Percentiles rank a stretch among this genome's conserved stretches.
These are phyloP conservation scores for Catostylus mosaicus DNA, from an alignment of 30 jellyfish, hydroid and myxozoan genomes.

Conservation along the genomic window DNA sequence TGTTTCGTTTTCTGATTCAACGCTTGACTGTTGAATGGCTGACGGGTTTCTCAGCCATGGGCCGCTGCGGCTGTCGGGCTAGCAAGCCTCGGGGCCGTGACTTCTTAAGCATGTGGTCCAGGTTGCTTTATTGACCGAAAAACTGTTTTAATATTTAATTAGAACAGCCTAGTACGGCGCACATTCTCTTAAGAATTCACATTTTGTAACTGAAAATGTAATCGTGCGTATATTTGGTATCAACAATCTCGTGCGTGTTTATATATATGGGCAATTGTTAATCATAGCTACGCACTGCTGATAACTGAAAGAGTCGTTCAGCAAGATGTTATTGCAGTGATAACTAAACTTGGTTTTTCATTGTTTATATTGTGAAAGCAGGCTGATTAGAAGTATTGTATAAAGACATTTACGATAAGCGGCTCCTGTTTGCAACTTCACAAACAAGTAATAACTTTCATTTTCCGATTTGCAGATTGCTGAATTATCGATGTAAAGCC, in stretches of 20 bases:
- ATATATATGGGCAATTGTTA: too few relatives aligned
- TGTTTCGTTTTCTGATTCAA: too few relatives aligned
- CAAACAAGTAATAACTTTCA: background rate
- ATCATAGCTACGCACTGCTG: too few relatives aligned
- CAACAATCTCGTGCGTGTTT: background rate
- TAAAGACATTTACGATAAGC: background rate
- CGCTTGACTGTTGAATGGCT: too few relatives aligned
- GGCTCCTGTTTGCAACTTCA: background rate
- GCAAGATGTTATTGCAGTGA: too few relatives aligned
- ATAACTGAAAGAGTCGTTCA: too few relatives aligned
- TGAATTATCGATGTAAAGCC: background rate
- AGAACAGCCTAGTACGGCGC: constrained; percentile 66
- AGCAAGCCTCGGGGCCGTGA: constrained; percentile 40
- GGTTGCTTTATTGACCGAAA: constrained; percentile 74
- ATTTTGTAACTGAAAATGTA: background rate
- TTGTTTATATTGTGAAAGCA: background rate
- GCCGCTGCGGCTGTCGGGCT: background rate
- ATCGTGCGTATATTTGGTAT: background rate
- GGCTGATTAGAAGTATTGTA: background rate
- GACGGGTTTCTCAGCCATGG: too few relatives aligned
- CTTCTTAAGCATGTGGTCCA: constrained; percentile 74
- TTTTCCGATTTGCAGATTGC: background rate
- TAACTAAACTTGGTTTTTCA: too few relatives aligned
- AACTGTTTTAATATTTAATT: constrained; percentile 71
- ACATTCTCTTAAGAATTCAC: constrained; percentile 51